Conservation (phyloP, 2,113 vertebrate species). For the Miniopterus natalensis region DNA sequence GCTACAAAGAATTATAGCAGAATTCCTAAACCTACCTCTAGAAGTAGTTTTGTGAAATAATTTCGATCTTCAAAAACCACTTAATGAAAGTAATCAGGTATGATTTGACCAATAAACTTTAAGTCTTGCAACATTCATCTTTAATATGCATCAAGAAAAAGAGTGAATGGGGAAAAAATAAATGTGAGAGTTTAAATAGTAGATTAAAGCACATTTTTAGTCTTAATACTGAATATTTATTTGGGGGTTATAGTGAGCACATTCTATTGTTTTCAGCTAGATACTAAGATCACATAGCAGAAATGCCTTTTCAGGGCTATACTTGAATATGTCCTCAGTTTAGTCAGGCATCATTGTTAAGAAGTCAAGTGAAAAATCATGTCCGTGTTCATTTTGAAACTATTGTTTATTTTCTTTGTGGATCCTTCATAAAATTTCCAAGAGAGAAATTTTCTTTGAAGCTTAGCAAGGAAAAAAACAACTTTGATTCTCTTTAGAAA, state of each 20-base stretch:
- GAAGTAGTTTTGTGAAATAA: background rate
- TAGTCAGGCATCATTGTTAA: background rate
- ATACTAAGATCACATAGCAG: background rate
- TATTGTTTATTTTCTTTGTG: background rate
- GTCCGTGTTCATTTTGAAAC: background rate
- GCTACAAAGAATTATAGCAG: background rate
- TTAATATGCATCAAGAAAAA: background rate
- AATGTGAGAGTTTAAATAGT: background rate
- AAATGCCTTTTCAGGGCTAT: background rate
- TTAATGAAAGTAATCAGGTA: background rate
- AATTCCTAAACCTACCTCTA: background rate
- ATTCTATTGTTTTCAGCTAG: background rate
- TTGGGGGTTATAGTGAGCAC: background rate
- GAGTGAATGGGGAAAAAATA: background rate
- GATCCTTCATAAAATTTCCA: background rate
- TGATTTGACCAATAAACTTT: background rate
- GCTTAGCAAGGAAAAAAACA: background rate
- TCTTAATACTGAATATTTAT: constrained; percentile 1
- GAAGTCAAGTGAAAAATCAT: constrained; percentile 36
- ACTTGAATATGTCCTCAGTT: background rate
- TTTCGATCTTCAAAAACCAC: background rate
- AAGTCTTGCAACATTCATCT: background rate
- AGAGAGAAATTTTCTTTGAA: background rate
- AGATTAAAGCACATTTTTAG: background rate
- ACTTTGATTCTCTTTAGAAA: background rate